phyloP scores from a whole-genome alignment of 2,113 vertebrate genomes.

The Bostrychus sinensis region DNA sequence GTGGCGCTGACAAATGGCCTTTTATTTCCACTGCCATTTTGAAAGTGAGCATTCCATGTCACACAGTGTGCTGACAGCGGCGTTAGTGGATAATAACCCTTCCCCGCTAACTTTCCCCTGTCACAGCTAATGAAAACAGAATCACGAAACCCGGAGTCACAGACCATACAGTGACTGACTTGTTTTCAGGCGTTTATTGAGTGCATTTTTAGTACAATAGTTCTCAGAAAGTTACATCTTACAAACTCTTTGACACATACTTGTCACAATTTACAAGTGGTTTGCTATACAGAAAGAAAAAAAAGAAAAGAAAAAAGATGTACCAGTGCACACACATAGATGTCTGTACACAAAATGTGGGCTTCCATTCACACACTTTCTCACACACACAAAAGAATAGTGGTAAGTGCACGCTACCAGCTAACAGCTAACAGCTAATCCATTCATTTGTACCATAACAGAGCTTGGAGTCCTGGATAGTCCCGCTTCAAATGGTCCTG shows the following conservation, averaged over 20 bases:
- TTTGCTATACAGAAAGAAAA: constrained; percentile 78
- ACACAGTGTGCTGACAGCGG: constrained; percentile 49
- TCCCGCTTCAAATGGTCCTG: constrained; percentile 24
- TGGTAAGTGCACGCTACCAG: constrained; percentile 52
- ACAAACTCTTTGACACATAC: constrained; percentile 83
- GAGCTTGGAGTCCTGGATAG: constrained; percentile 53
- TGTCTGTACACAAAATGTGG: constrained; percentile 60
- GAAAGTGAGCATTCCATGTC: constrained; percentile 44
- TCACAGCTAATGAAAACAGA: constrained; percentile 47
- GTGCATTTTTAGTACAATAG: constrained; percentile 85
- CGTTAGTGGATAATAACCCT: constrained; percentile 52
- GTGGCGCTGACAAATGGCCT: constrained; percentile 41
- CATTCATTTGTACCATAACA: constrained; percentile 68
- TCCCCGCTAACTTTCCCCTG: constrained; percentile 35
- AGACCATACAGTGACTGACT: constrained; percentile 51
- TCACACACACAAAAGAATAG: constrained; percentile 50
- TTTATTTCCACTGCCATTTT: constrained; percentile 53
- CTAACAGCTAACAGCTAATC: constrained; percentile 40
- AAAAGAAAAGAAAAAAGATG: constrained; percentile 65
- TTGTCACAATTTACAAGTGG: constrained; percentile 84
- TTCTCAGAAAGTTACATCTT: constrained; percentile 85
- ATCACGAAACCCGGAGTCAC: constrained; percentile 44
- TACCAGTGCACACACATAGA: constrained; percentile 61
- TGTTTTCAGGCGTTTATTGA: constrained; percentile 83
- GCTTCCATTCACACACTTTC: constrained; percentile 27